Evolutionary conservation across 2,888 invertebrate species (phyloP).

Genomic region (Acronicta leporina): DNA sequence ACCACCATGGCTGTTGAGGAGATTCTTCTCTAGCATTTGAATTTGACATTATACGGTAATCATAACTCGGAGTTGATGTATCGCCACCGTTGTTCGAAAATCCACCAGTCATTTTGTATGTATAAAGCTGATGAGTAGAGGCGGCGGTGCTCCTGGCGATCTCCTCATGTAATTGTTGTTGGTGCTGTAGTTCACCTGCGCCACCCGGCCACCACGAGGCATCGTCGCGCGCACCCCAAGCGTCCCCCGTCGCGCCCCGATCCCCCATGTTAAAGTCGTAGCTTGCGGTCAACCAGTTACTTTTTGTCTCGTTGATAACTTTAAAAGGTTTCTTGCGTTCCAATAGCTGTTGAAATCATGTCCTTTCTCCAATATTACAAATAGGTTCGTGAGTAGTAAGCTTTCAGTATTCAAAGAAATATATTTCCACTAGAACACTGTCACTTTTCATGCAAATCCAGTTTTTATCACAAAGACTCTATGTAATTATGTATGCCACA

Average conservation of each 20-base stretch:
- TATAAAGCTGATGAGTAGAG: conserved; percentile 92
- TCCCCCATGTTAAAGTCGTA: conserved; percentile 86
- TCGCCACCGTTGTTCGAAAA: conserved; percentile 92
- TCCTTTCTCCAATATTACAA: conserved; percentile 64
- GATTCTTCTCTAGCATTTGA: conserved; percentile 86
- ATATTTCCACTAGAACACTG: conserved; percentile 63
- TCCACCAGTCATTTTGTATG: conserved; percentile 96
- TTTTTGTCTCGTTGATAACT: conserved; percentile 74
- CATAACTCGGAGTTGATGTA: conserved; percentile 91
- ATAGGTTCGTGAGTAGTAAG: conserved; percentile 49
- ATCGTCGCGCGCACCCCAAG: conserved; percentile 89
- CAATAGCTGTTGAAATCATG: conserved; percentile 72
- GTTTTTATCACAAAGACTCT: conserved; percentile 81
- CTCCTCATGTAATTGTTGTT: conserved; percentile 86
- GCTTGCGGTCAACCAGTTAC: conserved; percentile 84
- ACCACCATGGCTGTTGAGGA: conserved; percentile 92
- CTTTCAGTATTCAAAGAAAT: conserved; percentile 49
- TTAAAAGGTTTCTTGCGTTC: conserved; percentile 68
- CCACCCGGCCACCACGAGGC: conserved; percentile 88
- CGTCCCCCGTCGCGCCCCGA: conserved; percentile 88
- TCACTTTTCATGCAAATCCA: conserved; percentile 65
- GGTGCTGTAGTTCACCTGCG: conserved; percentile 86
- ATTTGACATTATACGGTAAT: conserved; percentile 92
- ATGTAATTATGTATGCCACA: conserved; percentile 69
- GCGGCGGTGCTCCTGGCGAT: conserved; percentile 83